phyloP scores from a whole-genome alignment of 2,113 vertebrate genomes.

The Pituophis catenifer region DNA sequence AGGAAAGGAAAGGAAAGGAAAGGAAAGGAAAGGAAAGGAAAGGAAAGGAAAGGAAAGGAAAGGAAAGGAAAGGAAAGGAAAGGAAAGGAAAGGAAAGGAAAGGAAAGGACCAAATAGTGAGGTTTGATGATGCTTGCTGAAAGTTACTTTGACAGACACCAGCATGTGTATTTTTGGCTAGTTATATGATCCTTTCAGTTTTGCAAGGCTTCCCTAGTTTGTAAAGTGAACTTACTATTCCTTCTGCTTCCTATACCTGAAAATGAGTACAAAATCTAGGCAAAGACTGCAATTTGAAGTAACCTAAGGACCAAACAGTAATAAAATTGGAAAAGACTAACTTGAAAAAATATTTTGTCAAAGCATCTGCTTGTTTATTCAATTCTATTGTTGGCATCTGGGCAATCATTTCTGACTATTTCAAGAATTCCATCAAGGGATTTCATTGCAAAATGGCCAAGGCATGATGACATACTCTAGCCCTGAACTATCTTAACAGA shows the following conservation, averaged over 20 bases:
- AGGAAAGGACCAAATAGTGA: constrained; percentile 33
- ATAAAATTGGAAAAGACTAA: constrained; percentile 5
- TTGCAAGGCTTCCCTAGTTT: constrained; percentile 75
- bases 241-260: constrained; percentile 71
- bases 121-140: constrained; percentile 83
- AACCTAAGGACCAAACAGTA: background rate
- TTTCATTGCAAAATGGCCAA: constrained; percentile 54
- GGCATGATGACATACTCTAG: constrained; percentile 43
- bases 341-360: background rate
- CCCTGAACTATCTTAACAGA: constrained; percentile 38
- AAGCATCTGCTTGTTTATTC: background rate
- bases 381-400: background rate
- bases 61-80: background rate
- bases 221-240: constrained; percentile 76
- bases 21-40: constrained; percentile 10
- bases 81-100: background rate
- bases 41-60: background rate
- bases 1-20: background rate
- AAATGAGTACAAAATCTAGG: constrained; percentile 67
- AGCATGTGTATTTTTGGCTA: constrained; percentile 79
- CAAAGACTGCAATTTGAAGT: constrained; percentile 35
- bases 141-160: constrained; percentile 89
- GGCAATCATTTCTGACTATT: constrained; percentile 40
- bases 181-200: constrained; percentile 85
- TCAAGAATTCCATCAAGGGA: constrained; percentile 52